Evolutionary conservation across 2,888 invertebrate genomes (phyloP).

Genomic region (Beris morrisii): DNA sequence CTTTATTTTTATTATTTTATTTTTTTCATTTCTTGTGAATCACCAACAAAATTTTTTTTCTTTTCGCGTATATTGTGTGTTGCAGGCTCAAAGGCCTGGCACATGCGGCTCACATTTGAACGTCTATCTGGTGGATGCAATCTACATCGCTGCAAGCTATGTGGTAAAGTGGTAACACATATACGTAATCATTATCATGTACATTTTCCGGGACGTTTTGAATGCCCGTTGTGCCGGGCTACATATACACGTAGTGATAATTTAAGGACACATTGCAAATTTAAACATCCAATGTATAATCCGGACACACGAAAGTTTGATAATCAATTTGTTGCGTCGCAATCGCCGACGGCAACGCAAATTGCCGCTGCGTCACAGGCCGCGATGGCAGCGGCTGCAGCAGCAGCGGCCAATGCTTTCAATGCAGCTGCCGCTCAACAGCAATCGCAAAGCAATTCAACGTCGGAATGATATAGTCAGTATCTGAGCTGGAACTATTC

Average conservation of each 20-base stretch:
- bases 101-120: constrained; percentile 93
- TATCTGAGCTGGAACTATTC: constrained; percentile 55
- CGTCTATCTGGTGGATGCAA: constrained; percentile 89
- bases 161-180: constrained; percentile 93
- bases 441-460: constrained; percentile 48
- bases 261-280: constrained; percentile 89
- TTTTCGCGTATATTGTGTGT: constrained; percentile 55
- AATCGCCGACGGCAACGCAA: constrained; percentile 61
- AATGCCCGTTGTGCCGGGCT: constrained; percentile 88
- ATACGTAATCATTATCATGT: constrained; percentile 93
- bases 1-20: constrained; percentile 36
- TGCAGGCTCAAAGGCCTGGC: constrained; percentile 94
- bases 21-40: constrained; percentile 45
- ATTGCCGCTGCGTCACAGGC: constrained; percentile 58
- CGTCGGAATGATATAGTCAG: constrained; percentile 50
- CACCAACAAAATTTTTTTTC: constrained; percentile 56
- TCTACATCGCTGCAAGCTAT: constrained; percentile 91
- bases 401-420: constrained; percentile 50
- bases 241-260: constrained; percentile 92
- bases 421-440: constrained; percentile 50
- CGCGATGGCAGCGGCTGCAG: constrained; percentile 56
- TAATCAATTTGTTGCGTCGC: constrained; percentile 62
- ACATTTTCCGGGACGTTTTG: constrained; percentile 89
- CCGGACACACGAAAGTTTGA: constrained; percentile 87
- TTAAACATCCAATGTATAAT: constrained; percentile 86